phyloP scores from a whole-genome alignment of 2,797 vertebrate species.

The Rhynchonycteris naso region DNA sequence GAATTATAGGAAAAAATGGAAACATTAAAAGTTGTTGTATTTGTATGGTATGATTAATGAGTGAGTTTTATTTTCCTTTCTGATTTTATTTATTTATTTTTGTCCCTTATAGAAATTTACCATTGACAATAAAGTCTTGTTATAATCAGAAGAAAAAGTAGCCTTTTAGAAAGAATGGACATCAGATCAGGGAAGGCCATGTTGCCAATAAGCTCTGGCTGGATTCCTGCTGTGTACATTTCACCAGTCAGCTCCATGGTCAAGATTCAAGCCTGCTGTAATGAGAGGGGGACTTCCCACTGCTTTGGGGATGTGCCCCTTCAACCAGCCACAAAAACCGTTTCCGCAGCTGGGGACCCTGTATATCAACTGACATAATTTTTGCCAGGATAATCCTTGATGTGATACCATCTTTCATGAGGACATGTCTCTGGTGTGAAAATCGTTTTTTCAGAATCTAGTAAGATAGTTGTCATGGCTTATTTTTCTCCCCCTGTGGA shows the following conservation, averaged over 20 bases:
- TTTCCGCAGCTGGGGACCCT: background rate
- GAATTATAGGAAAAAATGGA: background rate
- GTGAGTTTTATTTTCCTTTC: background rate
- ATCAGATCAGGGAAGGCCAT: conserved; percentile 59
- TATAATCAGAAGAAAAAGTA: conserved; percentile 38
- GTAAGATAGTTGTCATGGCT: background rate
- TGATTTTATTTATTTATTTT: conserved; percentile 22
- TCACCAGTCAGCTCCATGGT: conserved; percentile 30
- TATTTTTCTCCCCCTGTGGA: background rate
- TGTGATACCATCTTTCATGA: background rate
- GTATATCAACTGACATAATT: conserved; percentile 35
- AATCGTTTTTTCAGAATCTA: background rate
- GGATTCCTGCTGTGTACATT: conserved; percentile 34
- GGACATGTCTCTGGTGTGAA: background rate
- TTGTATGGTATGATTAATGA: background rate
- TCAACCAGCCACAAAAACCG: background rate
- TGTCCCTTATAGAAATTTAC: background rate
- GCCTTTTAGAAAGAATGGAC: background rate
- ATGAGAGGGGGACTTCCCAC: conserved; percentile 61
- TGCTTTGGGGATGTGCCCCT: conserved; percentile 30
- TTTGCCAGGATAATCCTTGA: conserved; percentile 39
- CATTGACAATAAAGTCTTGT: background rate
- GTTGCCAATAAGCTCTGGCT: background rate
- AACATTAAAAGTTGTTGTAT: background rate
- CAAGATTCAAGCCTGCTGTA: conserved; percentile 16